Evolutionary conservation across 2,888 invertebrate species (phyloP).

Genomic region (Epinotia ramella): DNA sequence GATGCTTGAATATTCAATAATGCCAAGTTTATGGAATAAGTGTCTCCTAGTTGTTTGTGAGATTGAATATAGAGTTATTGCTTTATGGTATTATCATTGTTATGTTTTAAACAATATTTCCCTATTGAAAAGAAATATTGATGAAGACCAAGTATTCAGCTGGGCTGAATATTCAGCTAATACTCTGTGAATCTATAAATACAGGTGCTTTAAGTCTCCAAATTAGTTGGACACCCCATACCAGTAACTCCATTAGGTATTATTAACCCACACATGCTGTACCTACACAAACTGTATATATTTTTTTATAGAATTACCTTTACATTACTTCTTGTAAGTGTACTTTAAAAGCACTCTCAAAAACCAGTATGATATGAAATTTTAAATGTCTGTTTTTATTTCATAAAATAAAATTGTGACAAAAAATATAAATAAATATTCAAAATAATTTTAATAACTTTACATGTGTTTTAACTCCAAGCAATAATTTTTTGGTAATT

Average conservation of each 20-base stretch:
- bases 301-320: not conserved
- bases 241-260: not conserved
- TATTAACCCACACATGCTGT: not conserved
- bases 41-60: too few relatives aligned
- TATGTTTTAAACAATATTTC: too few relatives aligned
- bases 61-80: too few relatives aligned
- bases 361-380: not conserved
- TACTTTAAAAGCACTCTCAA: not conserved
- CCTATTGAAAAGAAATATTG: too few relatives aligned
- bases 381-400: not conserved
- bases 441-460: too few relatives aligned
- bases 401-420: not conserved
- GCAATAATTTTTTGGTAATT: not conserved
- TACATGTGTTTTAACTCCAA: not conserved
- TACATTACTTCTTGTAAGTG: not conserved
- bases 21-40: too few relatives aligned
- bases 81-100: too few relatives aligned
- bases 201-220: not conserved
- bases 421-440: not conserved
- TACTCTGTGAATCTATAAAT: too few relatives aligned
- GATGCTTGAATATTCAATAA: too few relatives aligned
- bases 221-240: not conserved
- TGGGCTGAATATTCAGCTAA: too few relatives aligned
- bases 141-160: too few relatives aligned
- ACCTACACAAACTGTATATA: not conserved